Percentiles rank a stretch among this genome's conserved stretches.
Evolutionary conservation across 1,140 invertebrate species (phyloP).

Genomic region (Leptestheria dahalacensis): DNA sequence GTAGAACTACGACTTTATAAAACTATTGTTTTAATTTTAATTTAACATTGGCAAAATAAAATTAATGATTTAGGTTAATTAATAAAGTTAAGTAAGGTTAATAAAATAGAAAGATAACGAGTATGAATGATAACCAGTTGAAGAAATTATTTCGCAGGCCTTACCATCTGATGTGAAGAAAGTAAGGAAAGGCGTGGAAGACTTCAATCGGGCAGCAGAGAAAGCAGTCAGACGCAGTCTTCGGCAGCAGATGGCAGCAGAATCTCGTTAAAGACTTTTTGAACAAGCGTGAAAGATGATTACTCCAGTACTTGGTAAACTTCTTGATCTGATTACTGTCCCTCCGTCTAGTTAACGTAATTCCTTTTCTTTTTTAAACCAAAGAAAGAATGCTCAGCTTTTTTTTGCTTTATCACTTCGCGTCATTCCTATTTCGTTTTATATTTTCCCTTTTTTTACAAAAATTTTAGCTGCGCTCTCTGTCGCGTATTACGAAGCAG

Average conservation of each 20-base stretch:
- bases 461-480: background rate
- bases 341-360: too few relatives aligned
- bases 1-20: background rate
- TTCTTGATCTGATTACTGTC: background rate
- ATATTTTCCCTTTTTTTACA: background rate
- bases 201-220: constrained; percentile 14
- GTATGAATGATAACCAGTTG: too few relatives aligned
- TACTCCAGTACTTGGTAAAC: background rate
- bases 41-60: too few relatives aligned
- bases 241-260: constrained; percentile 12
- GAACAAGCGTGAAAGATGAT: background rate
- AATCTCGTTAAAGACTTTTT: background rate
- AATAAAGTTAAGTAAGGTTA: too few relatives aligned
- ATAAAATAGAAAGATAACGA: too few relatives aligned
- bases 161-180: constrained; percentile 10
- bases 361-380: background rate
- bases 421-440: background rate
- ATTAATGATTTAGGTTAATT: too few relatives aligned
- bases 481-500: background rate
- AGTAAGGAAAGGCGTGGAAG: constrained; percentile 12
- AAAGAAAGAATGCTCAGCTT: background rate
- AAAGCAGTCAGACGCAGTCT: constrained; percentile 12
- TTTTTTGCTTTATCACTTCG: background rate
- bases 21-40: background rate
- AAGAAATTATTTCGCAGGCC: constrained; percentile 1